These are phyloP conservation scores for Schmidtea mediterranea DNA, from an alignment of 1,140 invertebrate species.

Conservation along the genomic window DNA sequence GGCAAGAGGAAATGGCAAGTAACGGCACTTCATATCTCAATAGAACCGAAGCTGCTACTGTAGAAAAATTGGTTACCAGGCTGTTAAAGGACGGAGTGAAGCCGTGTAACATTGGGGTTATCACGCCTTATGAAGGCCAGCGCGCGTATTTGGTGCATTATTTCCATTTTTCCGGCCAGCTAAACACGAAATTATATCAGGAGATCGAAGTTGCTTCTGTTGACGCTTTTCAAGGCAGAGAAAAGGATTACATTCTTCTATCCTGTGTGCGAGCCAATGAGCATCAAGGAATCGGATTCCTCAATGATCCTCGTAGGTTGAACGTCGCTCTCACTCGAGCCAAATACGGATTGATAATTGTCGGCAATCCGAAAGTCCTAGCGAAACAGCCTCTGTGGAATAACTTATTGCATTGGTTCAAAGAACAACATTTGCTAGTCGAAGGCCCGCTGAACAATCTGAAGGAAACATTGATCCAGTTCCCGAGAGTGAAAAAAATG, in stretches of 20 bases:
- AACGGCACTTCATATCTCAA: conserved; percentile 94
- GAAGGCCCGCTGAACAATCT: conserved; percentile 90
- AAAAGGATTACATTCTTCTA: conserved; percentile 89
- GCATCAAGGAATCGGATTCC: conserved; percentile 67
- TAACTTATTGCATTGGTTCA: conserved; percentile 82
- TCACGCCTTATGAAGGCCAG: conserved; percentile 95
- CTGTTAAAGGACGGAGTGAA: conserved; percentile 76
- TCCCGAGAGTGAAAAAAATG: conserved; percentile 61
- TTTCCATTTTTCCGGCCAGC: conserved; percentile 89
- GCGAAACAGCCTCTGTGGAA: conserved; percentile 96
- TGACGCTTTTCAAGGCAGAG: conserved; percentile 75
- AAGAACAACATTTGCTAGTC: conserved; percentile 81
- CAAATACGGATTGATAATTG: conserved; percentile 59
- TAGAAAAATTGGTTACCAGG: conserved; percentile 60
- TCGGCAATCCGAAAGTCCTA: conserved; percentile 92
- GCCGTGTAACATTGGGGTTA: conserved; percentile 95
- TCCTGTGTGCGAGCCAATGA: conserved; percentile 62
- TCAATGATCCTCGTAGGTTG: conserved; percentile 79
- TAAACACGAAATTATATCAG: conserved; percentile 84
- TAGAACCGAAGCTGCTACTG: conserved; percentile 76
- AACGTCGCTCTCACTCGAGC: conserved; percentile 92
- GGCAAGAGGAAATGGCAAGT: conserved; percentile 90
- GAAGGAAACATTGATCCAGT: conserved; percentile 80
- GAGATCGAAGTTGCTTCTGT: conserved; percentile 98
- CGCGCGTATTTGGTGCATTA: conserved; percentile 86